Evolutionary conservation across 2,113 vertebrate genomes (phyloP), one percentile per base, ranked within the genome.

Genomic region (Poicephalus gulielmi): DNA sequence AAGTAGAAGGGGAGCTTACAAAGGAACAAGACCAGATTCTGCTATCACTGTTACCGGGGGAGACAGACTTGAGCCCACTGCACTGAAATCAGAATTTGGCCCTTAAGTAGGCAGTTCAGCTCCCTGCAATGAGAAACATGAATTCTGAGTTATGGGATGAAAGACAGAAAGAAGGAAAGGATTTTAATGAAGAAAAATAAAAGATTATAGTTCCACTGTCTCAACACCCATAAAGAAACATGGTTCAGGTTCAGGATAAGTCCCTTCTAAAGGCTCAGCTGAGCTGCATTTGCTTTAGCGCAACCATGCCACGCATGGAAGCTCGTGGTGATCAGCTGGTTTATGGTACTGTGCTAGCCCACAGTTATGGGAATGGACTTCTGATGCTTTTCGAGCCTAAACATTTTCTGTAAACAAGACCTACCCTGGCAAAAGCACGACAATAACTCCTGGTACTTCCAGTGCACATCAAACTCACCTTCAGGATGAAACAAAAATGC

Each of bases 401-500:
- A 33, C 22, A 25, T 59, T 66, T 91, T 67, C 87, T 63, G 27
- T 62, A 84, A 83, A 50, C n/a, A 67, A 41, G 35, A n/a, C n/a
- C 17, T 66, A 13, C 41, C 19, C n/a, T 78, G 50, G 43, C 25
- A 46, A 33, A 79, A 87, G 12, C 9, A 50, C 19, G 39, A 55
- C 59, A 39, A 6, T 46, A 80, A 86, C 53, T 80, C 47, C 93
- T 75, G 88, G 70, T 86, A 77, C 22, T 12, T 71, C 59, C 47
- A 50, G 69, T 25, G 46, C 44, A 75, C 70, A 63, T 83, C 88
- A 69, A 74, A 83, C n/a, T 69, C 83, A 57, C 69, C 76, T 80
- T 78, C 82, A 73, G 79, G 74, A 89, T 20, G 68, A 70, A 90
- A 46, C 47, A 83, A 83, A 94, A 90, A 76, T 52, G 71, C 67